Base-by-base conservation (phyloP, 2,888 invertebrate genomes). In the Petrolisthes manimaculis region DNA sequence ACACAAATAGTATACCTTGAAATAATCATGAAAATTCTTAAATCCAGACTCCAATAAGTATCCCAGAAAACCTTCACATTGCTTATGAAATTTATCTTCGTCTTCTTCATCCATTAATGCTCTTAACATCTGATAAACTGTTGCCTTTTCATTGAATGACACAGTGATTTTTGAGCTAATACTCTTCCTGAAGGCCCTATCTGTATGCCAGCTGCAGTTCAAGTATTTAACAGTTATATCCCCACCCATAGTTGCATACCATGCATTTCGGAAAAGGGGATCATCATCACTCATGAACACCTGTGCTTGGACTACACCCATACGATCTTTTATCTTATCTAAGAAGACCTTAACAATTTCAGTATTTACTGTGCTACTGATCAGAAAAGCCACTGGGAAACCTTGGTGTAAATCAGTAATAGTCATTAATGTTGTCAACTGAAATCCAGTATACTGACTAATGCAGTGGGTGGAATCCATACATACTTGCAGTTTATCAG, bases 391-490 rank as follows among this genome's bases (percentile, higher is more conserved):
- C 5, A 79, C 80, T 21, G 80, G 56, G 56, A 80, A 80, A 56
- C 80, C 21, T 80, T 80, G 21, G 14, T 80, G 55, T 14, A 80
- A 5, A 56, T 80, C 56, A 56, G 5, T 80, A 12, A 80, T 56
- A 24, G 80, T 56, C 80, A 80, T 80, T 80, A 56, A 21, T 79
- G 79, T 79, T 9, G 79, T 79, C 14, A 54, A 54, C 21, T 79
- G 79, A 54, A n/a, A 79, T 14, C 79, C 79, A 54, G 53, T 54
- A 79, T 79, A 79, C 18, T 79, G 79, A 79, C 79, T 79, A 4
- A 79, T 79, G 18, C 79, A 79, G 54, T 56, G 80, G 24, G 80
- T 80, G 6, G 56, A 80, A 21, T 80, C 80, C 80, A 80, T 80
- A 80, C 80, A 80, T 51, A 56, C 80, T 21, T 56, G 56, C 5